Percentiles rank a stretch among this genome's conserved stretches.
These are phyloP conservation scores for Fratercula arctica DNA, from an alignment of 2,797 vertebrate genomes.

Conservation along the genomic window DNA sequence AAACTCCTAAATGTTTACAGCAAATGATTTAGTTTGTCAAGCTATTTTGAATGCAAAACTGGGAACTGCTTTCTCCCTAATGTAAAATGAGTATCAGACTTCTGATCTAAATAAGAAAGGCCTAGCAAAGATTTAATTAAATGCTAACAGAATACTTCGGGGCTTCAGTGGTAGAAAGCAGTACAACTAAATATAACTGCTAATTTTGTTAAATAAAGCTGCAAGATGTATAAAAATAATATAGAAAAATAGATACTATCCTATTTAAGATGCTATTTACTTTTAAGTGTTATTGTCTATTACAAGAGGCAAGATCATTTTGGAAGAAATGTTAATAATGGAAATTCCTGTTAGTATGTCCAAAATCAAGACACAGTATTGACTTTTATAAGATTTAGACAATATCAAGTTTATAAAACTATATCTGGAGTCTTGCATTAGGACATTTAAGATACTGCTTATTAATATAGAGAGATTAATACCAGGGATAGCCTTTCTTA, in stretches of 20 bases:
- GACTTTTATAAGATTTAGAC: background rate
- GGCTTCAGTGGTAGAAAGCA: background rate
- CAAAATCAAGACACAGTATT: background rate
- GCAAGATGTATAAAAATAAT: background rate
- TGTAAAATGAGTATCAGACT: background rate
- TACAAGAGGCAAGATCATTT: background rate
- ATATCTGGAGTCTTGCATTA: background rate
- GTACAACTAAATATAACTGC: background rate
- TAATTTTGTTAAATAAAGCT: constrained; percentile 9
- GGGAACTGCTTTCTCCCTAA: background rate
- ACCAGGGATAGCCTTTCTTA: background rate
- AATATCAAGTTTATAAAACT: background rate
- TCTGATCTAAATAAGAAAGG: background rate
- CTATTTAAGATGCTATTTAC: background rate
- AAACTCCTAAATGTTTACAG: background rate
- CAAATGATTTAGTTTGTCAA: background rate
- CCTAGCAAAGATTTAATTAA: constrained; percentile 22
- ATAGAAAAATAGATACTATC: background rate
- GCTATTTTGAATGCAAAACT: background rate
- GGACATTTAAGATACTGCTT: background rate
- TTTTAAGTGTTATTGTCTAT: background rate
- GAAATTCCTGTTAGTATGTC: background rate
- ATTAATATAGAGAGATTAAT: background rate
- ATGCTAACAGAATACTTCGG: background rate
- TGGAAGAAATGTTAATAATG: background rate